Evolutionary conservation across 1,140 invertebrate genomes (phyloP), one percentile per base, ranked within the genome.

Genomic region (Maconellicoccus hirsutus): DNA sequence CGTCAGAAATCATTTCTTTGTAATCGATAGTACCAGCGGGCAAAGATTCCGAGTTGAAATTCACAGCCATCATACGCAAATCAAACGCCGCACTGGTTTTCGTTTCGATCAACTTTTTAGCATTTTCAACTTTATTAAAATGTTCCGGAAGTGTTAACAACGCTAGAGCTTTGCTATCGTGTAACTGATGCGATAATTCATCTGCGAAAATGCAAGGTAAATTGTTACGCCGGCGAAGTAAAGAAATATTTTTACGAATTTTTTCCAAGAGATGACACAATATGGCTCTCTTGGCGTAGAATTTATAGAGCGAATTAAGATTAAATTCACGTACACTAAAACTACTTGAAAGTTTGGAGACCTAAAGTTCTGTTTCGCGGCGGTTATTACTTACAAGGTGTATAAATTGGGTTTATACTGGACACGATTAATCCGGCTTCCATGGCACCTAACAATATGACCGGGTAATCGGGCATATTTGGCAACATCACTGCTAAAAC

Each of bases 401-500:
- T 94, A 76, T 93, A 95, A 39, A 86, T 77, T 0, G 91, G 89
- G 81, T 94, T 95, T 0, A 91, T 81, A 0, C 90, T 87, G 8
- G 90, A 91, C 6, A 89, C 83, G 8, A 86, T 76, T 0, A 88
- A 81, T 0, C 90, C 91, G 22, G 87, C 86, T 74, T 86, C 83
- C 1, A 89, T 76, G 66, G 83, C 82, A 1, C 89, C 92, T 33
- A 91, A 76, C 16, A 85, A 76, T 1, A 85, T 82, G 4, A 90
- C 83, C 0, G 86, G 79, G 77, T 84, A 90, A 78, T 94, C 91
- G 0, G 91, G 90, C n/a, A 85, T 77, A 79, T 94, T 95, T 1
- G 88, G 86, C 70, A 90, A 75, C 73, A 90, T 82, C 4, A 93
- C 71, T 8, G 86, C 87, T 1, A 93, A 75, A 0, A 87, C 82